Conservation (phyloP, 2,888 invertebrate species). For the Fragum whitleyi region DNA sequence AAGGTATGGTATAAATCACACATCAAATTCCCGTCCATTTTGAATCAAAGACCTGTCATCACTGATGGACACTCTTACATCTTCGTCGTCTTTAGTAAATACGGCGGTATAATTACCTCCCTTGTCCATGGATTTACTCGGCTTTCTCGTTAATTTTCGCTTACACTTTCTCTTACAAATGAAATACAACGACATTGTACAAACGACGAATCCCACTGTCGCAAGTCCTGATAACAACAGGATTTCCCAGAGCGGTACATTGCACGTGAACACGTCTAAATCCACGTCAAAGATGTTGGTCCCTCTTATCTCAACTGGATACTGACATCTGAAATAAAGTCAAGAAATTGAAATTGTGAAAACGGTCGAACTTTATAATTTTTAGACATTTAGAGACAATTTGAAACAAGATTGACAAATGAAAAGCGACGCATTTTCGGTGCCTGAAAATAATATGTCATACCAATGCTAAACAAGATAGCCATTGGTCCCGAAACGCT, state of each 20-base stretch:
- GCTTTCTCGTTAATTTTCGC: slow-evolving; percentile 9
- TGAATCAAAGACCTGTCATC: slow-evolving; percentile 36
- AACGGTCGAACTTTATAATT: no score
- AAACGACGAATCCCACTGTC: slow-evolving; percentile 9
- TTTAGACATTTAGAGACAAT: no score
- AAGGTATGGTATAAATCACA: slow-evolving; percentile 15
- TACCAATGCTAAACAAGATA: not conserved
- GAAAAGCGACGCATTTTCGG: not conserved
- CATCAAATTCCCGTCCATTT: slow-evolving; percentile 40
- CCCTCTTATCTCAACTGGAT: slow-evolving; percentile 19
- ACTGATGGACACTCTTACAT: slow-evolving; percentile 24
- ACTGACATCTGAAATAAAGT: slow-evolving; percentile 24
- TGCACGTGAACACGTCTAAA: slow-evolving; percentile 24
- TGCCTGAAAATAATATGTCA: not conserved
- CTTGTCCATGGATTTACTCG: slow-evolving; percentile 15
- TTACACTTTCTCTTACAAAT: slow-evolving; percentile 17
- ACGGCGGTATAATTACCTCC: slow-evolving; percentile 56
- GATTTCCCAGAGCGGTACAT: slow-evolving; percentile 17
- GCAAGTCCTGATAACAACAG: slow-evolving; percentile 10
- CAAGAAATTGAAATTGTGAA: no score
- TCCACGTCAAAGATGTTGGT: slow-evolving; percentile 21
- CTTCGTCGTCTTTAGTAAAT: slow-evolving; percentile 52
- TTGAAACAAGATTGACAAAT: not conserved
- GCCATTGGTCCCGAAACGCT: no score
- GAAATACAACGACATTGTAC: not conserved